Percentiles rank a stretch among this genome's conserved stretches.
These are phyloP conservation scores for Nycteola revayana DNA, from an alignment of 2,888 invertebrate species.

Conservation along the genomic window DNA sequence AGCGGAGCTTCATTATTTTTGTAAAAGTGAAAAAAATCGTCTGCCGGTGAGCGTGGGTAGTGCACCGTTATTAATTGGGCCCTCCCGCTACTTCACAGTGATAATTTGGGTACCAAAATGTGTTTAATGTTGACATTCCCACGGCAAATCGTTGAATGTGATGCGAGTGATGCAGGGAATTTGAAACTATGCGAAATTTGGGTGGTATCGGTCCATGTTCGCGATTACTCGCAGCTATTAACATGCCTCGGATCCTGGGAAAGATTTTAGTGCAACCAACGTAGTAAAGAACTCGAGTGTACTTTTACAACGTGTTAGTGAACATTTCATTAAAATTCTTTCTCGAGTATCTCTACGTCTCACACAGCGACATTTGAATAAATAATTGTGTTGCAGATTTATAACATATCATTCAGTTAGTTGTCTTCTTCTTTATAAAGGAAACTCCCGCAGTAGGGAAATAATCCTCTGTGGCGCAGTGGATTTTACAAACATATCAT, in stretches of 20 bases:
- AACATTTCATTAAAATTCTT: constrained; percentile 22
- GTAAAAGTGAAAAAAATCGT: constrained; percentile 53
- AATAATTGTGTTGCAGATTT: no score
- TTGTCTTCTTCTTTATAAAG: no score
- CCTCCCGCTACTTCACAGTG: constrained; percentile 44
- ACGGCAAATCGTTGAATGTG: constrained; percentile 33
- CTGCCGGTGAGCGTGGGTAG: constrained; percentile 52
- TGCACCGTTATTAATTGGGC: constrained; percentile 57
- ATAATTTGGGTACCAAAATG: constrained; percentile 54
- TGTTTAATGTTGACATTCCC: constrained; percentile 50
- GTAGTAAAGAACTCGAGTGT: constrained; percentile 29
- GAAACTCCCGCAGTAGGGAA: no score
- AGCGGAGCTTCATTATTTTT: constrained; percentile 41
- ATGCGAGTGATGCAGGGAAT: constrained; percentile 49
- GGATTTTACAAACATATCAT: no score
- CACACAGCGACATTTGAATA: no score
- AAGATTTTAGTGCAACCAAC: constrained; percentile 29
- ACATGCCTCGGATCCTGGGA: constrained; percentile 38
- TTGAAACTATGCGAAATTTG: constrained; percentile 36
- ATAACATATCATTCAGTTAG: no score
- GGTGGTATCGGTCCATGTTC: constrained; percentile 34
- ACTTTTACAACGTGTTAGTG: constrained; percentile 25
- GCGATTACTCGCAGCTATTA: constrained; percentile 28
- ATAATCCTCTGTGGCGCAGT: no score
- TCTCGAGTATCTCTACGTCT: background rate